Percentiles rank a stretch among this genome's conserved stretches.
These are phyloP conservation scores for Sebastes miniatus DNA, from an alignment of 2,797 vertebrate species.

Conservation along the genomic window DNA sequence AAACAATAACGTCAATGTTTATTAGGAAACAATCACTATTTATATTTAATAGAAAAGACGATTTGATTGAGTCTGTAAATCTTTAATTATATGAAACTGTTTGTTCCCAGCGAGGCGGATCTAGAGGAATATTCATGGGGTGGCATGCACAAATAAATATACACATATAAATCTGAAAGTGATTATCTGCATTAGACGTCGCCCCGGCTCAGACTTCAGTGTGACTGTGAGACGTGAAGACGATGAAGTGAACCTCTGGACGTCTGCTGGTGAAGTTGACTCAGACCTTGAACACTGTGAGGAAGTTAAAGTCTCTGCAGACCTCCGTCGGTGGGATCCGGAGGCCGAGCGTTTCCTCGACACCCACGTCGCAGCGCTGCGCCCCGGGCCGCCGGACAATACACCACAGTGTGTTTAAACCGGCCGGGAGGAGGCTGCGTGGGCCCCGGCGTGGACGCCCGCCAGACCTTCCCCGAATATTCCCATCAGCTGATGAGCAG, in stretches of 20 bases:
- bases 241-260: not conserved
- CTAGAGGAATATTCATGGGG: too few species aligned
- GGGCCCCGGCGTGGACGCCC: conserved; percentile 52
- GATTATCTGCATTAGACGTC: not conserved
- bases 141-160: too few species aligned
- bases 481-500: conserved; percentile 61
- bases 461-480: conserved; percentile 53
- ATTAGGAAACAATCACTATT: too few species aligned
- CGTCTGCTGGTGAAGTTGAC: not conserved
- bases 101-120: too few species aligned
- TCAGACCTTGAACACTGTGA: conserved; percentile 5
- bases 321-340: not conserved
- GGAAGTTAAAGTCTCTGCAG: conserved; percentile 22
- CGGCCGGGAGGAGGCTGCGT: conserved; percentile 48
- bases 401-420: conserved; percentile 45
- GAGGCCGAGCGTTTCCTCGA: conserved; percentile 24
- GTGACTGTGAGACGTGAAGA: not conserved
- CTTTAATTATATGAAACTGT: too few species aligned
- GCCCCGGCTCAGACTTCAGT: not conserved
- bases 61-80: too few species aligned
- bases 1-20: too few species aligned
- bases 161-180: too few species aligned
- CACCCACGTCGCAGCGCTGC: conserved; percentile 52
- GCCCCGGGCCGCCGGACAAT: conserved; percentile 62
- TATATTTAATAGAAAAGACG: too few species aligned